Conservation (phyloP, 37 sponge, comb jelly and placozoan species). For the Halichondria panicea region DNA sequence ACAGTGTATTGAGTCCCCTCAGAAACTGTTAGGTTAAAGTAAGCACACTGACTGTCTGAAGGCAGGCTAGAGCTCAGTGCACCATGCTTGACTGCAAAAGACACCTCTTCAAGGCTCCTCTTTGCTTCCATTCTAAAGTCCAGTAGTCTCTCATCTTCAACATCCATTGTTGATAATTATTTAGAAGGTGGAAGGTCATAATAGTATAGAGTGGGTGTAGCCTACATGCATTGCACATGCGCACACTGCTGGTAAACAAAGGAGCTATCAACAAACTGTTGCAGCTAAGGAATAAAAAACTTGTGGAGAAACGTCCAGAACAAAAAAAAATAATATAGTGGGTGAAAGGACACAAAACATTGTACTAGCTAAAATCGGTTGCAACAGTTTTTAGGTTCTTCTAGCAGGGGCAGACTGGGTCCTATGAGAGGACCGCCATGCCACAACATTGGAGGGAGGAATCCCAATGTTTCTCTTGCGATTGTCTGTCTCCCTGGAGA, state of each 20-base stretch:
- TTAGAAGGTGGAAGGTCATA: too few relatives aligned
- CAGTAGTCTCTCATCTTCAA: neutral
- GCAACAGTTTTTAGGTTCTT: too few relatives aligned
- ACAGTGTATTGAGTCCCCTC: slow-evolving; percentile 35
- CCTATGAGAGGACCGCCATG: slow-evolving; percentile 64
- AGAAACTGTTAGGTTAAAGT: slow-evolving; percentile 46
- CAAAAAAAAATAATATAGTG: too few relatives aligned
- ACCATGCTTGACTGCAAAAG: slow-evolving; percentile 41
- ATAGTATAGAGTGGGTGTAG: too few relatives aligned
- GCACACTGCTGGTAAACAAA: too few relatives aligned
- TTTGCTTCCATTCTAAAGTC: slow-evolving; percentile 28
- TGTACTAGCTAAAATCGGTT: too few relatives aligned
- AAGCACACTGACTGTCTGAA: slow-evolving; percentile 3
- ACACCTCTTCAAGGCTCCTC: slow-evolving; percentile 34
- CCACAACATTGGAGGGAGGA: slow-evolving; percentile 62
- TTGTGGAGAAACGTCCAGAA: too few relatives aligned
- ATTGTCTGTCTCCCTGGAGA: slow-evolving; percentile 70
- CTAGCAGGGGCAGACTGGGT: slow-evolving; percentile 3
- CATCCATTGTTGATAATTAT: too few relatives aligned
- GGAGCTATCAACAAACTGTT: too few relatives aligned
- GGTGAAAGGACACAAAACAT: too few relatives aligned
- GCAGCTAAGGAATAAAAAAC: too few relatives aligned
- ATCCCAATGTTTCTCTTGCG: slow-evolving; percentile 69
- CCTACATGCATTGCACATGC: too few relatives aligned
- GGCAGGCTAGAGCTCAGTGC: slow-evolving; percentile 9